Base-by-base conservation (phyloP, 2,888 invertebrate species). In the Ennomos quercinarius region DNA sequence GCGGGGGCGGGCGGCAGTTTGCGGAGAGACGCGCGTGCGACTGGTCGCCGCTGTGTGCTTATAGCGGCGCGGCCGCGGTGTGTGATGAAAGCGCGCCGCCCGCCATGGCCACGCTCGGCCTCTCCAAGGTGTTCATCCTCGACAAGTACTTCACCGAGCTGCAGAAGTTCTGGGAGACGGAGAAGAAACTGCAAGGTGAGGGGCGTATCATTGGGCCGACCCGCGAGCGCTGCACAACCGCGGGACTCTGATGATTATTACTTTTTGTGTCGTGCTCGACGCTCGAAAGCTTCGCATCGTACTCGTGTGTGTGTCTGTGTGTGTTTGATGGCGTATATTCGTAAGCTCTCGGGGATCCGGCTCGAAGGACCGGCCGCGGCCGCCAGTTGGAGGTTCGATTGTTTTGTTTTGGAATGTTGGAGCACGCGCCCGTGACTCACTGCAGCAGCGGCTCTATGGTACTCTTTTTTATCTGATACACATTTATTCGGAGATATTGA, bases 141-240 rank as follows among this genome's bases (percentile, higher is more conserved):
- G 98, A 98, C 95, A 98, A 98, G 93, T 98, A 98, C 93, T 98
- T 98, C 93, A 98, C 97, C 74, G 98, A 98, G 93, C 94, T 98
- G 91, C 98, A 98, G 90, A 98, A 98, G 94, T 97, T 98, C 94
- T 97, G 98, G 97, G 98, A 98, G 93, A 97, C 98, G 67, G 98
- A 98, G 93, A 98, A 98, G 93, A 98, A 98, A 93, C 94, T 98
- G 83, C 97, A 97, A 96, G 98, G 98, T 98, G 95, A 95, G 95
- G 79, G 27, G 48, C 39, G n/a, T n/a, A n/a, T n/a, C n/a, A n/a
- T n/a, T n/a, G n/a, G n/a, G n/a, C n/a, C n/a, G 12, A 10, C 48
- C 58, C 36, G 49, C 55, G 57, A 42, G 57, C 63, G 53, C 64
- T 64, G 67, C 57, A 47, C 63, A 43, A 50, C 66, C 63, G n/a